phyloP scores from a whole-genome alignment of 2,113 vertebrate species.

The Oncorhynchus tshawytscha region DNA sequence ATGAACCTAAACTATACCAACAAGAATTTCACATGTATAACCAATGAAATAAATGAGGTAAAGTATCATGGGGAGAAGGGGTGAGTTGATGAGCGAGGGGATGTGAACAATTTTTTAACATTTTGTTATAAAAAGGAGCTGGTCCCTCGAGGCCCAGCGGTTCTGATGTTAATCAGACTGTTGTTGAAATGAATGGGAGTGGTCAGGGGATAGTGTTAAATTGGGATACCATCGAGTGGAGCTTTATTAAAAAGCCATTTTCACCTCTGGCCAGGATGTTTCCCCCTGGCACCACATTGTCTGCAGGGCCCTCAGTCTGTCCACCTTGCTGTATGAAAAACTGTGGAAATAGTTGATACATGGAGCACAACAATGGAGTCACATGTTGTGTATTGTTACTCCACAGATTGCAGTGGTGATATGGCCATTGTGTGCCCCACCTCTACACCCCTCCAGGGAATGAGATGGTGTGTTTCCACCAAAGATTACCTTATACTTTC shows the following conservation, averaged over 20 bases:
- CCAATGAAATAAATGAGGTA: no score
- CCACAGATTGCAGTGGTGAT: conserved; percentile 29
- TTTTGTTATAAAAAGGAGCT: no score
- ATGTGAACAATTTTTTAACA: no score
- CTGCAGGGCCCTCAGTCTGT: conserved; percentile 35
- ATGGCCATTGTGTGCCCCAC: conserved; percentile 20
- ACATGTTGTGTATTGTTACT: conserved; percentile 46
- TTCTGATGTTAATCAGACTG: no score
- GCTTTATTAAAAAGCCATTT: conserved; percentile 56
- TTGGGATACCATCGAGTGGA: conserved; percentile 27
- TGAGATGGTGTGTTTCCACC: conserved; percentile 14
- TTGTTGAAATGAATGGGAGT: neutral
- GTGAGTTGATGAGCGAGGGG: no score
- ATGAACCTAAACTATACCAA: no score
- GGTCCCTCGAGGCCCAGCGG: no score
- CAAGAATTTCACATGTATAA: no score
- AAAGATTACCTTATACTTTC: neutral
- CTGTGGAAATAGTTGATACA: conserved; percentile 46
- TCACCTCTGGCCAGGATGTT: conserved; percentile 29
- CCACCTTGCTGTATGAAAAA: conserved; percentile 40
- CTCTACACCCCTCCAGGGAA: conserved; percentile 28
- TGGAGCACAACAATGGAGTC: conserved; percentile 56
- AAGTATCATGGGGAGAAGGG: no score
- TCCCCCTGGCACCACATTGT: conserved; percentile 53
- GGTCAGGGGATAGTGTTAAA: conserved; percentile 1